Evolutionary conservation across 2,888 invertebrate species (phyloP), one percentile per base, ranked within the genome.

Genomic region (Acheta domesticus): DNA sequence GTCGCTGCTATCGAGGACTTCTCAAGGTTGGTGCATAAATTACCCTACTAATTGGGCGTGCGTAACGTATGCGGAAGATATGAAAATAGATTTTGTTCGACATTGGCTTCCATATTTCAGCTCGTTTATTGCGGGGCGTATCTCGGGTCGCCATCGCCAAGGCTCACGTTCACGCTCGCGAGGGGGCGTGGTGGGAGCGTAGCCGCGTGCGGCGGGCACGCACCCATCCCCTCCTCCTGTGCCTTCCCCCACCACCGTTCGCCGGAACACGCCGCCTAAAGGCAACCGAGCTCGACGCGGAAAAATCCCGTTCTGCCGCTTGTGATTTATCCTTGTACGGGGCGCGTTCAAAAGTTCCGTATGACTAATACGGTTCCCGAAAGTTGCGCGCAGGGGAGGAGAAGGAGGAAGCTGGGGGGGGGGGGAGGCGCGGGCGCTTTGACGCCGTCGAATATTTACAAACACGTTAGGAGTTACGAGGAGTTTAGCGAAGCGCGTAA

Each of bases 11-110:
- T 14, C 12, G n/a, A 62, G 16, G 62, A 0, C 2, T 12, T 62
- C n/a, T 62, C 62, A 62, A 62, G 62, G 62, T 62, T 62, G 62
- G 62, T 62, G 62, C n/a, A 62, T 62, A 62, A 62, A 62, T 62
- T 62, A 62, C 16, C 62, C n/a, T 62, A 62, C 62, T 62, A 62
- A 62, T 62, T 62, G 62, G 1, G 5, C 62, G n/a, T n/a, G 62
- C n/a, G 16, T n/a, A 62, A 12, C 62, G 62, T 62, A 36, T 36
- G 14, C 62, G 14, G 14, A 19, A 62, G 62, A 62, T 62, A n/a
- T n/a, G n/a, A 62, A 62, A 62, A 62, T 62, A 62, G 62, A 62
- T 62, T 62, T 62, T 36, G 36, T 62, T 62, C 62, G 62, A 62
- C 62, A 62, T n/a, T 62, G 62, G n/a, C n/a, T 62, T 62, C 62